Evolutionary conservation across 2,797 vertebrate species (phyloP).

Genomic region (Pipistrellus nathusii): DNA sequence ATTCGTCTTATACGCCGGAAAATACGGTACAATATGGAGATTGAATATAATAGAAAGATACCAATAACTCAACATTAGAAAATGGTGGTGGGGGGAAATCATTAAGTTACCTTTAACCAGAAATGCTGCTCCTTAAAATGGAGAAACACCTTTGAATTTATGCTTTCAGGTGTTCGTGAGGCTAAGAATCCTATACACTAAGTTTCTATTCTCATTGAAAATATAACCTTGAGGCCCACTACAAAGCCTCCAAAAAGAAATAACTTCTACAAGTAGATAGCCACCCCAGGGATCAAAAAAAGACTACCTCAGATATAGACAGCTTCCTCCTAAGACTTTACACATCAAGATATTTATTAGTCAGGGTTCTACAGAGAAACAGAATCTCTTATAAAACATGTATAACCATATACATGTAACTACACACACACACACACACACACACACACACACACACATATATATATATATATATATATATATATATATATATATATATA

Average conservation of each 20-base stretch:
- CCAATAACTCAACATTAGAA: background rate
- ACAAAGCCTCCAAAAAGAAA: background rate
- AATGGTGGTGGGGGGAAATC: background rate
- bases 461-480: too few relatives aligned
- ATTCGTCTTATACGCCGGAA: too few relatives aligned
- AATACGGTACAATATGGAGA: background rate
- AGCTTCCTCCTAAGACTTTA: background rate
- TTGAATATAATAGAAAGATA: background rate
- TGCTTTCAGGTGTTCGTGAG: background rate
- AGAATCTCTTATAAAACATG: background rate
- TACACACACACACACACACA: too few relatives aligned
- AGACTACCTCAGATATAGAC: background rate
- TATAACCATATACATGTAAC: too few relatives aligned
- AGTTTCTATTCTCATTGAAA: background rate
- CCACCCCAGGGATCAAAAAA: background rate
- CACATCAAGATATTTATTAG: background rate
- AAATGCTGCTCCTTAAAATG: background rate
- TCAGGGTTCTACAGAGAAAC: background rate
- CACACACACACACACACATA: too few relatives aligned
- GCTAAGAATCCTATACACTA: background rate
- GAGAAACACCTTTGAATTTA: background rate
- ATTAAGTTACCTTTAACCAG: background rate
- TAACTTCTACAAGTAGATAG: background rate
- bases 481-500: too few relatives aligned
- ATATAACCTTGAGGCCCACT: background rate